phyloP scores from a whole-genome alignment of 2,797 vertebrate genomes.

The Prunella strophiata region DNA sequence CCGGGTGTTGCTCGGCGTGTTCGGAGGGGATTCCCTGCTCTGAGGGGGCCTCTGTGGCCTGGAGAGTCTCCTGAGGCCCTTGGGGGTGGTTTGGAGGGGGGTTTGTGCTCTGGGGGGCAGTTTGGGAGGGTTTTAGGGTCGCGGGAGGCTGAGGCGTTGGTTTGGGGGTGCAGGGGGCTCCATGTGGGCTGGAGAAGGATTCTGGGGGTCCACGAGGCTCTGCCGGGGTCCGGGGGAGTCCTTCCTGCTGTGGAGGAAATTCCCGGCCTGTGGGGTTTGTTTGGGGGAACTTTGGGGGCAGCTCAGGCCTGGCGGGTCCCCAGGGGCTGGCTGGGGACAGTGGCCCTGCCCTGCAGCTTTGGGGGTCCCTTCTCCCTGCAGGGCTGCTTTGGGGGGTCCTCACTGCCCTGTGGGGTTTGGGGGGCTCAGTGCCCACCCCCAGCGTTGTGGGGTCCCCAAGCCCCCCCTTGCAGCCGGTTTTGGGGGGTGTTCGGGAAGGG shows the following conservation, averaged over 20 bases:
- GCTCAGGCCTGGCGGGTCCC: neutral
- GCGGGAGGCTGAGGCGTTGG: neutral
- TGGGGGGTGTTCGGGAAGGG: neutral
- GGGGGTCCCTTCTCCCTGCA: too few species aligned
- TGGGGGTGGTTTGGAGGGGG: accelerated
- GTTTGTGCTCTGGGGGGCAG: neutral
- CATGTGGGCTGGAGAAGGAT: neutral
- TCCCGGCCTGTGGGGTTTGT: neutral
- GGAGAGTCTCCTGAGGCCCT: neutral
- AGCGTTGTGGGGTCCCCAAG: too few species aligned
- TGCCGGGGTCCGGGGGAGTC: accelerated
- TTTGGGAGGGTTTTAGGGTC: too few species aligned
- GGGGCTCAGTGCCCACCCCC: neutral
- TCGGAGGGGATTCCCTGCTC: neutral
- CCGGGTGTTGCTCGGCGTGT: neutral
- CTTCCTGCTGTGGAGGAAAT: neutral
- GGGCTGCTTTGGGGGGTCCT: neutral
- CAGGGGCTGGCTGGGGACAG: neutral
- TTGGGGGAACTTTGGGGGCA: neutral
- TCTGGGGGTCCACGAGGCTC: neutral
- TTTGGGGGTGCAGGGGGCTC: neutral
- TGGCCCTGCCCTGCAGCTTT: neutral
- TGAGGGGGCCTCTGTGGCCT: accelerated
- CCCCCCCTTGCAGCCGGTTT: neutral
- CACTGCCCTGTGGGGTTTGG: neutral